Evolutionary conservation across 2,797 vertebrate genomes (phyloP), one percentile per base, ranked within the genome.

Genomic region (Choloepus didactylus): DNA sequence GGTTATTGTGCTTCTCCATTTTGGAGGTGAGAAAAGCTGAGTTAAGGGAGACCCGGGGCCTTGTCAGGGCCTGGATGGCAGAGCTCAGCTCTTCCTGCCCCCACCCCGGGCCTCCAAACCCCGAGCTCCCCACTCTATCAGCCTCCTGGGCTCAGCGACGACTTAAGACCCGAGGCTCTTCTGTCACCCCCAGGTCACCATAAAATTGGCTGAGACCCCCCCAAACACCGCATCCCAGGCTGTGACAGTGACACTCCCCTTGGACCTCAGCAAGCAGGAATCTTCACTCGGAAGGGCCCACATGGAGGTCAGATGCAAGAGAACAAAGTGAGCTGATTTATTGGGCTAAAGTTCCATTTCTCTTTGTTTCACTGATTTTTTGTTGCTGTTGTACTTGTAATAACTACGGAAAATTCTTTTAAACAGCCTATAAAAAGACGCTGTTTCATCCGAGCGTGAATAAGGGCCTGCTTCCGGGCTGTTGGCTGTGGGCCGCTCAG

Each of bases 251-350:
- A 85, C 94, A 77, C 96, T 91, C 96, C 91, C 95, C 91, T 90
- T 89, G 97, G 97, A 96, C 97, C 97, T 97, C 97, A 83, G 89
- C 59, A 82, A 94, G 96, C 46, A n/a, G 87, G 97, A 96, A 92
- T 94, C 96, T 96, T 97, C 96, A 92, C 97, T 60, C 64, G 95
- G 96, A 96, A 88, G 84, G 67, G 84, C 94, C 96, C 97, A 96
- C 93, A 64, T 94, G 97, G 98, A 95, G 93, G 97, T 95, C 98
- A 97, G 96, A 97, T 97, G 97, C 96, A 89, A 97, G 96, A 92
- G 96, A 97, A 96, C 91, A 95, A 93, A 96, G 91, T 81, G 96
- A 97, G 54, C 96, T 92, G 97, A 94, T 95, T 93, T 93, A 89
- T 0, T 82, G 93, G 95, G 76, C 89, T 91, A 60, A 97, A 97